Conservation (phyloP, 2,888 invertebrate genomes). For the Mythimna loreyi region DNA sequence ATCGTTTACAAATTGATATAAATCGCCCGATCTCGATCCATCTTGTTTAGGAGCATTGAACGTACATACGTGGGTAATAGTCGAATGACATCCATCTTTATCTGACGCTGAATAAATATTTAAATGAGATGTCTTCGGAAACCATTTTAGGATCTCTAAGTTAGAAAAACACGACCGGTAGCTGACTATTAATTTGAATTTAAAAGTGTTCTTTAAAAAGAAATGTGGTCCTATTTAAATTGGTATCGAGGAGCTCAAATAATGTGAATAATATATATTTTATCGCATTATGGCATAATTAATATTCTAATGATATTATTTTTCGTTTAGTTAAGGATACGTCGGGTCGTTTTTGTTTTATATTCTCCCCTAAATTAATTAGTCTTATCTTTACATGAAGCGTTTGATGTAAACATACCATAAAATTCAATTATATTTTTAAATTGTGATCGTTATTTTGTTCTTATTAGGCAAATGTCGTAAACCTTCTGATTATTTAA, state of each 20-base stretch:
- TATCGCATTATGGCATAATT: constrained; percentile 62
- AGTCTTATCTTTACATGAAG: constrained; percentile 42
- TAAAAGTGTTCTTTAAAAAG: constrained; percentile 59
- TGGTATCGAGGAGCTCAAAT: constrained; percentile 38
- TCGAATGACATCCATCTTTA: constrained; percentile 82
- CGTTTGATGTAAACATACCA: constrained; percentile 34
- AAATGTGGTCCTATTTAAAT: constrained; percentile 61
- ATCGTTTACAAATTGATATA: constrained; percentile 88
- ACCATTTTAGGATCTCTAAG: constrained; percentile 58
- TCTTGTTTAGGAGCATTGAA: constrained; percentile 85
- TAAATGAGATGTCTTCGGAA: constrained; percentile 65
- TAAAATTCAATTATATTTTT: constrained; percentile 28
- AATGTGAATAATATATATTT: constrained; percentile 61
- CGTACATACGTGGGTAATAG: constrained; percentile 80
- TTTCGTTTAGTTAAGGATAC: constrained; percentile 18
- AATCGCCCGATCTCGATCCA: constrained; percentile 84
- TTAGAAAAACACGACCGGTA: constrained; percentile 59
- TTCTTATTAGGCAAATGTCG: not conserved
- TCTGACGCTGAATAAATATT: constrained; percentile 75
- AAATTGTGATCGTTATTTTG: constrained; percentile 11
- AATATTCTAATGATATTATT: constrained; percentile 55
- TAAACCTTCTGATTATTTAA: not conserved
- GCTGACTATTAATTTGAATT: constrained; percentile 63
- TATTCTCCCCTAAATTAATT: constrained; percentile 21
- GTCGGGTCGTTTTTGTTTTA: constrained; percentile 19